phyloP scores from a whole-genome alignment of 1,140 invertebrate genomes.

The Cotesia glomerata region DNA sequence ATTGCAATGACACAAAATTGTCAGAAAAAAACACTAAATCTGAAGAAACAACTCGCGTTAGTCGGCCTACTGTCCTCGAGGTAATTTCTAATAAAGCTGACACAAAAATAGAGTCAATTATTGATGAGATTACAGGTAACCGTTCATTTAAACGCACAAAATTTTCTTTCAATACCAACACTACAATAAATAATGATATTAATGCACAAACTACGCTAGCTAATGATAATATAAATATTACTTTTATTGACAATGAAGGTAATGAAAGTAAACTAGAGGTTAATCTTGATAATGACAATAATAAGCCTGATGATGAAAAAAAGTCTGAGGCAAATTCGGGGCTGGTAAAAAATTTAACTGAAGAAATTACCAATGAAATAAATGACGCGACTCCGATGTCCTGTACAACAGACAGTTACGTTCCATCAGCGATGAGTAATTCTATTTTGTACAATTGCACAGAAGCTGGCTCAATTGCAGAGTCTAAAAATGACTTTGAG shows the following conservation, averaged over 20 bases:
- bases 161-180: background rate
- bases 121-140: constrained; percentile 20
- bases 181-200: constrained; percentile 5
- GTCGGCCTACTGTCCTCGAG: constrained; percentile 45
- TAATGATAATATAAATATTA: constrained; percentile 43
- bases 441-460: constrained; percentile 43
- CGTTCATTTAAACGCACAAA: constrained; percentile 1
- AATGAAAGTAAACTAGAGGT: constrained; percentile 23
- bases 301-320: too few species aligned
- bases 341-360: background rate
- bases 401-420: constrained; percentile 55
- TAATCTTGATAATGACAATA: background rate
- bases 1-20: background rate
- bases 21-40: constrained; percentile 1
- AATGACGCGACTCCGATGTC: constrained; percentile 55
- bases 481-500: constrained; percentile 20
- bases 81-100: constrained; percentile 11
- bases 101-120: background rate
- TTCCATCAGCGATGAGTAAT: constrained; percentile 46
- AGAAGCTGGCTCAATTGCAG: constrained; percentile 34
- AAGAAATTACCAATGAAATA: constrained; percentile 1
- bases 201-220: constrained; percentile 52
- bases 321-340: too few species aligned
- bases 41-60: constrained; percentile 31
- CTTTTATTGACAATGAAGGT: constrained; percentile 22